Conservation (phyloP, 2,113 vertebrate species). For the Glaucidium brasilianum region DNA sequence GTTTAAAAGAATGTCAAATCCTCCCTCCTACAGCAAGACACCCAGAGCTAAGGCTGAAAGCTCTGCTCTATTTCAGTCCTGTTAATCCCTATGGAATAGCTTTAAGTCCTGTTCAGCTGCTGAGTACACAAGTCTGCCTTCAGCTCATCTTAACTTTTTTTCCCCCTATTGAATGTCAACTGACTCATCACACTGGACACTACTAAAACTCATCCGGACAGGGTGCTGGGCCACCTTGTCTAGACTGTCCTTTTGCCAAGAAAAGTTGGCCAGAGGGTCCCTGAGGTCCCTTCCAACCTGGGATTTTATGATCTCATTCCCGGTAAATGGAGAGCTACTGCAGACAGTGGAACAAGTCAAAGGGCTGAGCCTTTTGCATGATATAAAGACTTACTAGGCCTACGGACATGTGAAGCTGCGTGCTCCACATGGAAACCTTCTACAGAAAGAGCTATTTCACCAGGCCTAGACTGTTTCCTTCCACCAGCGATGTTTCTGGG, state of each 20-base stretch:
- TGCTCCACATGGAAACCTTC: background rate
- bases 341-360: background rate
- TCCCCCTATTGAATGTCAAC: fast-evolving
- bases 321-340: background rate
- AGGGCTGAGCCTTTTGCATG: fast-evolving
- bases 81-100: background rate
- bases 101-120: background rate
- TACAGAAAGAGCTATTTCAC: background rate
- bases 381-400: background rate
- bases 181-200: background rate
- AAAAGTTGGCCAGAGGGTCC: no score
- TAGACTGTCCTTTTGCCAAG: no score
- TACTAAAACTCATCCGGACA: no score
- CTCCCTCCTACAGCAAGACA: background rate
- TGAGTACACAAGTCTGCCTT: background rate
- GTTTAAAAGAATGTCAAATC: background rate
- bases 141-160: background rate
- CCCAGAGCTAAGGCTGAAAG: background rate
- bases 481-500: background rate
- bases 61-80: background rate
- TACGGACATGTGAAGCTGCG: background rate
- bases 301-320: background rate
- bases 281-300: no score
- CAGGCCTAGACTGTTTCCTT: background rate
- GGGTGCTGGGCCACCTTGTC: no score